Conservation (phyloP, 2,797 vertebrate genomes). For the Galagoides demidoff region DNA sequence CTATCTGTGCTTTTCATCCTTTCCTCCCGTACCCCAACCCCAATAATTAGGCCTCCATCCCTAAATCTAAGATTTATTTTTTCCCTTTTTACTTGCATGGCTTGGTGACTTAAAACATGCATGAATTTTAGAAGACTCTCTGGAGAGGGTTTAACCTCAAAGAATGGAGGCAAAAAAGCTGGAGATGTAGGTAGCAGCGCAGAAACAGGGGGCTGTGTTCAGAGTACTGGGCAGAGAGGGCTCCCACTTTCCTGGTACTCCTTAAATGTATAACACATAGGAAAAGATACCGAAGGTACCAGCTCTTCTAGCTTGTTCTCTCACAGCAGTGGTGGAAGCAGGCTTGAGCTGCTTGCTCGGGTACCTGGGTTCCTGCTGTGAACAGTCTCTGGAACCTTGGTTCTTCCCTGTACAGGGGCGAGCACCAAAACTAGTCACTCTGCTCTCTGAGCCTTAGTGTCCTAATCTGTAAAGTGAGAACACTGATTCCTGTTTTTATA, state of each 20-base stretch:
- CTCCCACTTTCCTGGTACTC: background rate
- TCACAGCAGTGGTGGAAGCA: fast-evolving
- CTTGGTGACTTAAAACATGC: background rate
- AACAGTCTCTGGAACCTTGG: background rate
- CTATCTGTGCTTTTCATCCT: background rate
- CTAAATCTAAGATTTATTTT: background rate
- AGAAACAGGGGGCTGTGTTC: background rate
- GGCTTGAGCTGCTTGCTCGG: background rate
- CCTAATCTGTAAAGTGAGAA: background rate
- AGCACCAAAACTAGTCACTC: background rate
- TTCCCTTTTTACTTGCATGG: background rate
- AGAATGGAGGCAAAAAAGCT: background rate
- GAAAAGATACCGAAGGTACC: background rate
- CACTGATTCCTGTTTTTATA: background rate
- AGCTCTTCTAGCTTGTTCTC: background rate
- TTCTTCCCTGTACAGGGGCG: background rate
- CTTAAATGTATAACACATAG: background rate
- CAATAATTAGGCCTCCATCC: background rate
- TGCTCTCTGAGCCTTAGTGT: background rate
- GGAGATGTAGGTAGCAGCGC: background rate
- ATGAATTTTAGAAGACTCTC: background rate
- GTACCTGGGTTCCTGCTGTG: fast-evolving
- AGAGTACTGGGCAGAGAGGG: background rate
- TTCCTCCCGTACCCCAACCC: background rate
- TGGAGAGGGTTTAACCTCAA: background rate